These are phyloP conservation scores for Gopherus flavomarginatus DNA, from an alignment of 2,113 vertebrate species.

Conservation along the genomic window DNA sequence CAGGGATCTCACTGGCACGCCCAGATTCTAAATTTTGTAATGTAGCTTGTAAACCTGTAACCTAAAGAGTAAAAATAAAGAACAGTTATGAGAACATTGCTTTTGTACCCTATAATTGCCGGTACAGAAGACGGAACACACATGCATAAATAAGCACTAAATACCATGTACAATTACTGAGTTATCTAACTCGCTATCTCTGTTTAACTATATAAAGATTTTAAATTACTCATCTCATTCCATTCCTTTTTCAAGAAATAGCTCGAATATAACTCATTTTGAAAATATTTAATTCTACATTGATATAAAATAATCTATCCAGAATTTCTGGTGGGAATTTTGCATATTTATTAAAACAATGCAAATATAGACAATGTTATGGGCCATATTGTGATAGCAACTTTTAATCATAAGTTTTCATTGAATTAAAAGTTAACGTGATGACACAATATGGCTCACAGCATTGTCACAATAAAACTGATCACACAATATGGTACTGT, in stretches of 20 bases:
- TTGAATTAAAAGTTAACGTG: not conserved
- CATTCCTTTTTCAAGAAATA: not conserved
- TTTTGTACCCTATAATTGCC: not conserved
- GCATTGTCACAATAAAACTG: not conserved
- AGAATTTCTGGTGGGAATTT: not conserved
- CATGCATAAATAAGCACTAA: not conserved
- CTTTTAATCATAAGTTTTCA: not conserved
- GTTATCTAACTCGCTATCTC: not conserved
- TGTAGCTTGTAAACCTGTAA: constrained; percentile 66
- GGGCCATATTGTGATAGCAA: not conserved
- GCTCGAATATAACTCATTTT: not conserved
- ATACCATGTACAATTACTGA: not conserved
- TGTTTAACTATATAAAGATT: not conserved
- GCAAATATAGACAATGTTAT: not conserved
- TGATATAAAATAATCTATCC: not conserved
- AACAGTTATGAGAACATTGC: not conserved
- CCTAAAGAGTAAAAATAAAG: constrained; percentile 51
- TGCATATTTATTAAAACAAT: constrained; percentile 6
- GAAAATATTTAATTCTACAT: not conserved
- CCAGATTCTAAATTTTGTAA: constrained; percentile 49
- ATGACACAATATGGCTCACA: not conserved
- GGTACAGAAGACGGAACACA: not conserved
- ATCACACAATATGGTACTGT: not conserved
- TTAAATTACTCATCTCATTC: not conserved
- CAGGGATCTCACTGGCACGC: not conserved